These are phyloP conservation scores for Netelia melanura DNA, from an alignment of 2,888 invertebrate species.

Conservation along the genomic window DNA sequence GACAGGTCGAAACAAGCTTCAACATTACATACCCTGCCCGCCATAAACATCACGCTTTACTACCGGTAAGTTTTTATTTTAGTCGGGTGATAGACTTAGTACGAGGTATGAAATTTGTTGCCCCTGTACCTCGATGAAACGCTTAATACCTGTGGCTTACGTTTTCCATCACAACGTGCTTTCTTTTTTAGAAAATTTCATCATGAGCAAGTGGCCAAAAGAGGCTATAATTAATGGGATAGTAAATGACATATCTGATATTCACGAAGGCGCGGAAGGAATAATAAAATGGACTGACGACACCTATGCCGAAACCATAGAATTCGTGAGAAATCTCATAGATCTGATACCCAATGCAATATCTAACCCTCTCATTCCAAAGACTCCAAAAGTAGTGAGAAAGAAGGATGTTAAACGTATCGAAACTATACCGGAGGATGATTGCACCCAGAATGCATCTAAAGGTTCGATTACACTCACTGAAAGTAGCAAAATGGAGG, in stretches of 20 bases:
- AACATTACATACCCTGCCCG: conserved; percentile 53
- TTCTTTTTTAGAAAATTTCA: conserved; percentile 26
- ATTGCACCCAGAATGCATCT: conserved; percentile 59
- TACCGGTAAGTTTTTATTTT: conserved; percentile 49
- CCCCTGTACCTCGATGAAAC: background rate
- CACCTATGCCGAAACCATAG: conserved; percentile 60
- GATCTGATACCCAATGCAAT: conserved; percentile 73
- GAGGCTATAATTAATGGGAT: conserved; percentile 71
- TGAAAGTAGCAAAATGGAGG: conserved; percentile 23
- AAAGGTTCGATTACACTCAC: background rate
- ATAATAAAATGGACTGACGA: conserved; percentile 65
- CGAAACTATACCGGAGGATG: conserved; percentile 80
- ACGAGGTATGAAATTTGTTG: background rate
- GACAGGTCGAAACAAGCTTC: conserved; percentile 59
- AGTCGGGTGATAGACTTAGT: background rate
- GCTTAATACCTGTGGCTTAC: too few relatives aligned
- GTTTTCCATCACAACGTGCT: too few relatives aligned
- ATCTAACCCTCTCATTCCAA: conserved; percentile 76
- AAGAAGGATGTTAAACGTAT: conserved; percentile 75
- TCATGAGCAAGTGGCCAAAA: conserved; percentile 72
- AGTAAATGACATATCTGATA: conserved; percentile 66
- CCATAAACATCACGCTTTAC: conserved; percentile 46
- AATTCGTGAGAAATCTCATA: conserved; percentile 70
- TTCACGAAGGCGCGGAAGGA: conserved; percentile 64
- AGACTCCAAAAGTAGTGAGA: conserved; percentile 78